These are phyloP conservation scores for Atta cephalotes DNA, from an alignment of 1,140 invertebrate genomes.

Conservation along the genomic window DNA sequence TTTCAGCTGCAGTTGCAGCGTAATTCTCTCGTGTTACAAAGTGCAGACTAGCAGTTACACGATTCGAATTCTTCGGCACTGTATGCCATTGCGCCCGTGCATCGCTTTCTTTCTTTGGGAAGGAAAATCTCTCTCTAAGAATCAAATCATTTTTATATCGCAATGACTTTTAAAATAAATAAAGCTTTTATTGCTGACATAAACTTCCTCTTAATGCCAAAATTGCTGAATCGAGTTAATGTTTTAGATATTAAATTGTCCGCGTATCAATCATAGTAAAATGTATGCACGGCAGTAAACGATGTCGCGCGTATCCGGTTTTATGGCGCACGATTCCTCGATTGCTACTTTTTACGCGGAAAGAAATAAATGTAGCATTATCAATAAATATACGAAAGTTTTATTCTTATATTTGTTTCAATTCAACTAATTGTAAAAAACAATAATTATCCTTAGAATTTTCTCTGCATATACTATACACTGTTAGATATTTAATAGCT, in stretches of 20 bases:
- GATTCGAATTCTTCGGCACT: neutral
- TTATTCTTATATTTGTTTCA: neutral
- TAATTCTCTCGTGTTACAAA: conserved; percentile 43
- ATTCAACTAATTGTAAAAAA: neutral
- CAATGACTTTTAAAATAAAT: conserved; percentile 34
- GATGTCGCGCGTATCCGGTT: neutral
- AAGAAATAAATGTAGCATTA: neutral
- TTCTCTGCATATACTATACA: no score
- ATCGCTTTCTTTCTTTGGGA: neutral
- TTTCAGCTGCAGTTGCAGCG: conserved; percentile 23
- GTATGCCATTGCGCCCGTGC: neutral
- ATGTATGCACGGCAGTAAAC: conserved; percentile 16
- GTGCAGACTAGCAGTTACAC: conserved; percentile 38
- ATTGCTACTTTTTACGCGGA: neutral
- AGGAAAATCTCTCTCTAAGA: conserved; percentile 11
- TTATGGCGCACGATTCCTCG: conserved; percentile 17
- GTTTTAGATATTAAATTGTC: conserved; percentile 35
- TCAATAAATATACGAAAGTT: neutral
- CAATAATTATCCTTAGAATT: neutral
- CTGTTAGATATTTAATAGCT: no score
- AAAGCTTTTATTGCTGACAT: conserved; percentile 44
- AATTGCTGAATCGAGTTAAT: conserved; percentile 38
- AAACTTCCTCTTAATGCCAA: conserved; percentile 14
- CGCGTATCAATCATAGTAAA: conserved; percentile 37
- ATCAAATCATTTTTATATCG: conserved; percentile 62